phyloP scores from a whole-genome alignment of 2,113 vertebrate genomes.

The Alligator mississippiensis region DNA sequence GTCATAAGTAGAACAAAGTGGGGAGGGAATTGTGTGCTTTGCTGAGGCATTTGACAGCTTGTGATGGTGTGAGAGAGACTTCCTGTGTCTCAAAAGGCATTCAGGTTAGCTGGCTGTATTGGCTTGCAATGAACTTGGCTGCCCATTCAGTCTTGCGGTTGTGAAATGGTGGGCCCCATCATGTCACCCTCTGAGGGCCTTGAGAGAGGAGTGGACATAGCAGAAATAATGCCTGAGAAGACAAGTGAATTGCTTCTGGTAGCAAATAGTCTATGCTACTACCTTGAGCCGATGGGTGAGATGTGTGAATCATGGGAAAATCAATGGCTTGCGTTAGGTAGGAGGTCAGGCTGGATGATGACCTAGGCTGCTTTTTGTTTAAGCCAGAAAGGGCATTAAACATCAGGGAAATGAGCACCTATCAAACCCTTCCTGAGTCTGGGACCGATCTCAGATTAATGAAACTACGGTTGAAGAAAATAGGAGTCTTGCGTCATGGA shows the following conservation, averaged over 20 bases:
- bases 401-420: not conserved
- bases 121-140: too few species aligned
- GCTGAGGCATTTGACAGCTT: not conserved
- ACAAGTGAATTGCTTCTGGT: not conserved
- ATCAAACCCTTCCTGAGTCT: not conserved
- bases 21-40: not conserved
- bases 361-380: not conserved
- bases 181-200: too few species aligned
- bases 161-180: too few species aligned
- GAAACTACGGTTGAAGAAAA: not conserved
- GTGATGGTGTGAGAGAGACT: not conserved
- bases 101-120: not conserved
- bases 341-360: not conserved
- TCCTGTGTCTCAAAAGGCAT: not conserved
- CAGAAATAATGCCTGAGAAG: too few species aligned
- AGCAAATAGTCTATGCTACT: not conserved
- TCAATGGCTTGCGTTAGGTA: not conserved
- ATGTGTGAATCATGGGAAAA: not conserved
- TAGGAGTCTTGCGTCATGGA: not conserved
- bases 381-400: not conserved
- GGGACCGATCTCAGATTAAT: too few species aligned
- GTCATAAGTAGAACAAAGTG: not conserved
- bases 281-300: not conserved
- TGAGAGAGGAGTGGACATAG: too few species aligned
- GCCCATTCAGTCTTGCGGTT: too few species aligned